Base-by-base conservation (phyloP, 92 coral and sea anemone genomes). In the Nematostella vectensis region DNA sequence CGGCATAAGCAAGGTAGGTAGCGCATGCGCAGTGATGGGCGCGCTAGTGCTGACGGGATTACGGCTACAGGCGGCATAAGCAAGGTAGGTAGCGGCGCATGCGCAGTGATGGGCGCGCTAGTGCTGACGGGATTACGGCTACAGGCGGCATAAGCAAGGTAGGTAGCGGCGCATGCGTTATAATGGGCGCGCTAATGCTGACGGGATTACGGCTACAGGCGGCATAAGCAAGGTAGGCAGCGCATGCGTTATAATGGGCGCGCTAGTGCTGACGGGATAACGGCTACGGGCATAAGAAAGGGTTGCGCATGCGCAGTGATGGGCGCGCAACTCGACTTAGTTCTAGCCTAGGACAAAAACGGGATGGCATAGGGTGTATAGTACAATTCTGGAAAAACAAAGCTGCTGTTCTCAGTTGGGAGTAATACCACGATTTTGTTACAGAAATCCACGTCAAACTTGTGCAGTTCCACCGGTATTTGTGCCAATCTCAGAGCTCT, bases 191-290 rank as follows among this genome's bases (percentile, higher is more conserved):
- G 1, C 49, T 89, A 22, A 56, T 85, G 27, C 25, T 80, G 1
- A 30, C 80, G 94, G 94, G 94, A 85, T 44, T 66, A 33, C 54
- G 76, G 79, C 18, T 80, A 66, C 65, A 72, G 87, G 33, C 55
- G 94, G 24, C 67, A 55, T 27, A 69, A 69, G 44, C 1, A 30
- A 4, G 61, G 83, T 70, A 53, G 54, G 81, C 13, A 30, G 20
- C 2, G n/a, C 23, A 45, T 45, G 23, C 51, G 39, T 63, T 1
- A 50, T 59, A 10, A 75, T 84, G 3, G 88, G 69, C 0, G 50
- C 77, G 1, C 52, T 88, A 19, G 58, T 88, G 25, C 26, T 80
- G 2, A 28, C 77, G 94, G 94, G 94, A 83, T 40, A 59, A 31
- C 56, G 74, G 78, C 17, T 79, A 65, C 62, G 68, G 86, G 37